These are phyloP conservation scores for Selene dorsalis DNA, from an alignment of 2,797 vertebrate species.

Conservation along the genomic window DNA sequence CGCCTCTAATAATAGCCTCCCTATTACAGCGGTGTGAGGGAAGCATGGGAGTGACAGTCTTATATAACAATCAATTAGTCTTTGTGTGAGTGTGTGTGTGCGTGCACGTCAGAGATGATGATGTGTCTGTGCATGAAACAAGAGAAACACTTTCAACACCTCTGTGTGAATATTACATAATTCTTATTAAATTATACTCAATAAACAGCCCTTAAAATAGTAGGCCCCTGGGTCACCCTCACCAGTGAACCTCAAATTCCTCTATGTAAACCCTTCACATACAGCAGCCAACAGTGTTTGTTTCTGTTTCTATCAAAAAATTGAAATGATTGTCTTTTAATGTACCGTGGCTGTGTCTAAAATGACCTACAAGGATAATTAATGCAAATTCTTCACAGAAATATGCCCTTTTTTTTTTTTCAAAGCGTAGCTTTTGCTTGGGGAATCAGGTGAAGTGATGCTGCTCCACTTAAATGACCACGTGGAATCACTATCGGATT, in stretches of 20 bases:
- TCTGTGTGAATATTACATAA: slow-evolving; percentile 14
- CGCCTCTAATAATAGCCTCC: slow-evolving; percentile 70
- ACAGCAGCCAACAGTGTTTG: not conserved
- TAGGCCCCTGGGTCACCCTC: slow-evolving; percentile 3
- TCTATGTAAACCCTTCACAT: not conserved
- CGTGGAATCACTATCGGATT: not conserved
- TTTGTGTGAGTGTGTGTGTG: not conserved
- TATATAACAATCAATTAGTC: slow-evolving; percentile 62
- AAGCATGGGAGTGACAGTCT: slow-evolving; percentile 44
- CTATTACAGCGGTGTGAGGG: slow-evolving; percentile 63
- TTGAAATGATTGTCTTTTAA: not conserved
- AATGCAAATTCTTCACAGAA: not conserved
- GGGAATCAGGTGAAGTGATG: not conserved
- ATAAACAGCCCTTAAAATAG: slow-evolving; percentile 4
- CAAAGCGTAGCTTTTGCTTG: not conserved
- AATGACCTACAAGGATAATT: not conserved
- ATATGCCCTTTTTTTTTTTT: not conserved
- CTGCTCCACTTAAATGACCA: not conserved
- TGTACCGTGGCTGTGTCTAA: not conserved
- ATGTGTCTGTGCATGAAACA: slow-evolving; percentile 5
- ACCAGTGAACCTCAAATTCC: not conserved
- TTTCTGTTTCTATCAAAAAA: not conserved
- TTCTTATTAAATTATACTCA: slow-evolving; percentile 7
- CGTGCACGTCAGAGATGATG: not conserved
- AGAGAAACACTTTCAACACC: slow-evolving; percentile 6